Base-by-base conservation (phyloP, 2,113 vertebrate species). In the Albula glossodonta region DNA sequence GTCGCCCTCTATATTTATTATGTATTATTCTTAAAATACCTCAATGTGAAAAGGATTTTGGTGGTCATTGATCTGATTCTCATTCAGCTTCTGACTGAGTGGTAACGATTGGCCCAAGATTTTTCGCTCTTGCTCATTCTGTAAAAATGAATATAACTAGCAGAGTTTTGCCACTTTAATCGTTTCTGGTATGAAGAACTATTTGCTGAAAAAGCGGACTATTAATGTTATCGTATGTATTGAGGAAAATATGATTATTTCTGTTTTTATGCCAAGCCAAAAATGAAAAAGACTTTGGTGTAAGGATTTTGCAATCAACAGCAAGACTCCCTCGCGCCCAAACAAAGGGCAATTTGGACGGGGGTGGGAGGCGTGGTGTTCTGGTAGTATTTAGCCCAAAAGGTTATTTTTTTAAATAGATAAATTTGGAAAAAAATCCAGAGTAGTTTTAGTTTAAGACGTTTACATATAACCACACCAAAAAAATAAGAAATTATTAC, bases 21-120 rank as follows among this genome's bases (percentile, higher is more conserved):
- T 56, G 7, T 56, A 9, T 7, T 22, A 19, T n/a, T 70, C 11
- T 17, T 13, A 60, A 70, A 25, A 19, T 70, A 8, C n/a, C 19
- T 4, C n/a, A 3, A 22, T 70, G n/a, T 7, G 13, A 80, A 52
- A 66, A 60, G 31, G 82, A 7, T 5, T 74, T 83, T 84, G 53
- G 31, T 83, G 51, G 51, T 83, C 13, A 87, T 90, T 86, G 78
- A 50, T 78, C 50, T 79, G 84, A 19, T 57, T 86, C 31, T 41
- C 31, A 88, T 88, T 84, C 74, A 86, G 83, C 79, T 74, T 15
- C 15, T 82, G 84, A 87, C 84, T 84, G 80, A 63, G 81, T 53
- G 15, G 77, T 53, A 50, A 52, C 7, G 51, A n/a, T 87, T 84
- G 85, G 84, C 80, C 78, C 74, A 57, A 11, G 22, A 51, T 79